Evolutionary conservation across 2,113 vertebrate genomes (phyloP), one percentile per base, ranked within the genome.

Genomic region (Pipa parva): DNA sequence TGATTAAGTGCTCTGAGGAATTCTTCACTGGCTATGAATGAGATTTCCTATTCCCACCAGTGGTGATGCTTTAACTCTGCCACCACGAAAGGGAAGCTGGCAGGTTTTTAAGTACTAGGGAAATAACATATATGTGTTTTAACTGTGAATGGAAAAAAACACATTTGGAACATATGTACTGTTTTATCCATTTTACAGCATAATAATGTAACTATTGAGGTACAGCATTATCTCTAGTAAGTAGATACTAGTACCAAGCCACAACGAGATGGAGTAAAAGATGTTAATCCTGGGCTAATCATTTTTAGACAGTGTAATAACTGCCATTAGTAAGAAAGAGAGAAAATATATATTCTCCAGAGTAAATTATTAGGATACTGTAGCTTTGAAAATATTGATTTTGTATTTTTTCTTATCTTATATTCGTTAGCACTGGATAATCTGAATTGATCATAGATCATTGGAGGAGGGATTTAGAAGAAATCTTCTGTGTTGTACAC

Each of bases 371-470:
- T 5, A 63, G 59, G 33, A 13, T 12, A 36, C 15, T 36, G 39
- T 37, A 67, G 72, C 75, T 72, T 42, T 72, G 48, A 57, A 49
- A 58, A n/a, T 80, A 73, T 80, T 48, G 79, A 81, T 80, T 76
- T 62, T 48, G 42, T 36, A 28, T 75, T 76, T 64, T 21, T 29
- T 15, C 5, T 37, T 28, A 45, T 66, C 25, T 9, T 72, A 1
- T 2, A n/a, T 66, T 76, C 46, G 0, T 76, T 72, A 80, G 64
- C 58, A 71, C 28, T 1, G 1, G 74, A 60, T 73, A 73, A 71
- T 36, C 59, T 31, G 50, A 67, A 73, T 72, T 10, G 50, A 15
- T 33, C 60, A 29, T 13, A 26, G 63, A 78, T 71, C 67, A 54
- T 17, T 21, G 29, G 49, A 69, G 20, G 62, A 5, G 28, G 62